Conservation (phyloP, 1,140 invertebrate species). For the Orius insidiosus region DNA sequence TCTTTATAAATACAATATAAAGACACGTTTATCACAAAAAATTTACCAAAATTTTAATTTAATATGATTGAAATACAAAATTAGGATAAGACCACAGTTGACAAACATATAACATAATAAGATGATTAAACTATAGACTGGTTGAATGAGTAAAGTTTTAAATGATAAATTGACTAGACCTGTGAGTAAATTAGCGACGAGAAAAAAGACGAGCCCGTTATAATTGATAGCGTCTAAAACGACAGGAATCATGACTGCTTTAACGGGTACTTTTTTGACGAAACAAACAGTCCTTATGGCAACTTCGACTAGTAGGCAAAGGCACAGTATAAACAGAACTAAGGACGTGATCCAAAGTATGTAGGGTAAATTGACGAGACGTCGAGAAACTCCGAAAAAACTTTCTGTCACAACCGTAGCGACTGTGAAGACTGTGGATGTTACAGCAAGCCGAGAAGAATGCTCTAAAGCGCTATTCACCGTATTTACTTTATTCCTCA, state of each 20-base stretch:
- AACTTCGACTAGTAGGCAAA: conserved; percentile 18
- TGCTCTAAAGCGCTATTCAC: conserved; percentile 20
- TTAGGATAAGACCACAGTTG: conserved; percentile 19
- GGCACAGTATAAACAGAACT: conserved; percentile 21
- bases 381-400: conserved; percentile 39
- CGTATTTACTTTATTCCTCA: conserved; percentile 25
- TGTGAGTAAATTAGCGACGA: conserved; percentile 59
- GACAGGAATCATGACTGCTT: conserved; percentile 26
- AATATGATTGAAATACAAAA: conserved; percentile 11
- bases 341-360: conserved; percentile 51
- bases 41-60: conserved; percentile 15
- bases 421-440: conserved; percentile 29
- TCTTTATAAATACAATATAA: no score
- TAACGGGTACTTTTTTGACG: background rate
- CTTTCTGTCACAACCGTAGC: conserved; percentile 29
- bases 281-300: background rate
- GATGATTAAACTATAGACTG: conserved; percentile 31
- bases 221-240: conserved; percentile 49
- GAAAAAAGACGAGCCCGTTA: conserved; percentile 61
- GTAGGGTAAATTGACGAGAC: conserved; percentile 61
- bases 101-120: conserved; percentile 37
- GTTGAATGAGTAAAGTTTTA: conserved; percentile 35
- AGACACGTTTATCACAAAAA: no score
- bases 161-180: conserved; percentile 57
- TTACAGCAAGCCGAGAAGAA: conserved; percentile 25